A percentile compares a stretch with the other conserved stretches of the same genome.
phyloP scores from a whole-genome alignment of 2,888 invertebrate genomes.

The Dione juno region DNA sequence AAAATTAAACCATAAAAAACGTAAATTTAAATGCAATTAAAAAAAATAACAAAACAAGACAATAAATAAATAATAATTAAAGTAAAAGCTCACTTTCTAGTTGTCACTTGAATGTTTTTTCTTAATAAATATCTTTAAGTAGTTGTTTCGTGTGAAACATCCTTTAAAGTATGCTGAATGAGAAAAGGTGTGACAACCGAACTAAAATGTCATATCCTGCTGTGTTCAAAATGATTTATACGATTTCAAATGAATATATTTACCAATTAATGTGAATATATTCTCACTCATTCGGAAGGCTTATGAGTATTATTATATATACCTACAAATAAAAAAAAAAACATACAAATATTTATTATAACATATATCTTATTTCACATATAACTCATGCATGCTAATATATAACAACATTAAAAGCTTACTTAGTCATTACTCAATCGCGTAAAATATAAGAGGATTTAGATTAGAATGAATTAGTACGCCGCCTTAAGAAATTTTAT shows the following conservation, averaged over 20 bases:
- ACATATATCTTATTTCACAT: background rate
- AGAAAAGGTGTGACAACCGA: background rate
- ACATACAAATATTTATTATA: too few species aligned
- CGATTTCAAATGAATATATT: background rate
- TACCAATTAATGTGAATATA: background rate
- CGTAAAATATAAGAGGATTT: background rate
- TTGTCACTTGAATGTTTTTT: background rate
- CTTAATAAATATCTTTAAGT: background rate
- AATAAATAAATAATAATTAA: background rate
- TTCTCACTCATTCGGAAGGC: background rate
- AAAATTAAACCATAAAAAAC: background rate
- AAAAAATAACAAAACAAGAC: background rate
- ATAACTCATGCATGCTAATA: background rate
- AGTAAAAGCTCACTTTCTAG: background rate
- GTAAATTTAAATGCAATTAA: background rate
- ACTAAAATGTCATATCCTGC: background rate
- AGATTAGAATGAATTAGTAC: background rate
- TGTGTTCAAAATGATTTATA: background rate
- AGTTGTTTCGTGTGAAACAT: background rate
- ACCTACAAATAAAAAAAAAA: too few species aligned
- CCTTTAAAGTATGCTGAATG: background rate
- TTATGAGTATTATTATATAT: too few species aligned
- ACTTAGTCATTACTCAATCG: slow-evolving; percentile 12
- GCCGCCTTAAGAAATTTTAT: background rate
- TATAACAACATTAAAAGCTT: slow-evolving; percentile 2